phyloP scores from a whole-genome alignment of 1,140 invertebrate species.

The Maniola jurtina region DNA sequence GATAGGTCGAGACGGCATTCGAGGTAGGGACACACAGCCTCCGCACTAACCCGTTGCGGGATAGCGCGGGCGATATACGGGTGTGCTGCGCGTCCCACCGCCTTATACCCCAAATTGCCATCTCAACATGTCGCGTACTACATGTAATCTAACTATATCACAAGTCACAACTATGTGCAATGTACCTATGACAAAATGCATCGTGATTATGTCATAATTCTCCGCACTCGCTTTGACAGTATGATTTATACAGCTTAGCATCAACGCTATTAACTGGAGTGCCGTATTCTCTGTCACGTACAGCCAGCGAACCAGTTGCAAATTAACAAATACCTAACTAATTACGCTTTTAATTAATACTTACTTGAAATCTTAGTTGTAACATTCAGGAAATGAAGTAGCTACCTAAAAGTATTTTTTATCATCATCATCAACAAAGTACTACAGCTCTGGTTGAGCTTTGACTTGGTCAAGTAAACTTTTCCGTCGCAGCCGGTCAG shows the following conservation, averaged over 20 bases:
- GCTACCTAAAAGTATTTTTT: no score
- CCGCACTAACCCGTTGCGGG: no score
- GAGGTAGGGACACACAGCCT: no score
- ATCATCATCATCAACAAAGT: no score
- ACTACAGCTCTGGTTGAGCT: no score
- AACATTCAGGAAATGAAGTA: no score
- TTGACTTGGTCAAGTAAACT: no score
- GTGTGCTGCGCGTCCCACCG: no score
- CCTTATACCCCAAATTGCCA: not conserved
- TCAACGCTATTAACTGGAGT: constrained; percentile 4
- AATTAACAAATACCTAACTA: not conserved
- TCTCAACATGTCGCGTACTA: no score
- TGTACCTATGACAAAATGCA: constrained; percentile 5
- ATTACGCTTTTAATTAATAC: not conserved
- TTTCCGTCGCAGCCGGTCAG: no score
- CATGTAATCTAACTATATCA: not conserved
- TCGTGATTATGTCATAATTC: constrained; percentile 5
- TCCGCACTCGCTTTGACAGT: not conserved
- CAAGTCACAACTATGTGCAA: not conserved
- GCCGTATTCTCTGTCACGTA: not conserved
- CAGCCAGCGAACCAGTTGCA: not conserved
- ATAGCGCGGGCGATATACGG: no score
- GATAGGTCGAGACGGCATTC: no score
- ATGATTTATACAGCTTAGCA: constrained; percentile 1
- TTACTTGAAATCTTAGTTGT: not conserved